These are phyloP conservation scores for Habroteleia sp. DNA, from an alignment of 2,888 invertebrate genomes.

Conservation along the genomic window DNA sequence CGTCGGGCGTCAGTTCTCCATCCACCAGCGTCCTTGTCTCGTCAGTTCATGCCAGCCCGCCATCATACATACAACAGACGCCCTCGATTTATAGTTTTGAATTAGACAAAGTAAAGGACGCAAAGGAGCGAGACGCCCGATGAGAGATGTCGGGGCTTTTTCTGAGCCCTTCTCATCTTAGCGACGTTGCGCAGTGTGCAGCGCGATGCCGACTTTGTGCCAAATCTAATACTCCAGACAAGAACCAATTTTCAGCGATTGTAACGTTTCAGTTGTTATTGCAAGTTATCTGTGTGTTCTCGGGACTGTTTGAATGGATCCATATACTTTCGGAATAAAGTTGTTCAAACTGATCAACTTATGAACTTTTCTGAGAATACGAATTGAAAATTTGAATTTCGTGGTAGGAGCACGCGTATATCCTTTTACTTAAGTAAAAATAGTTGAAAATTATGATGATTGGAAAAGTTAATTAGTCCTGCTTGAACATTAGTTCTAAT, in stretches of 20 bases:
- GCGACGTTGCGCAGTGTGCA: conserved; percentile 32
- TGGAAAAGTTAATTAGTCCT: too few relatives aligned
- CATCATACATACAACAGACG: conserved; percentile 80
- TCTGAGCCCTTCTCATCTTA: conserved; percentile 44
- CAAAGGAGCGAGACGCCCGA: conserved; percentile 40
- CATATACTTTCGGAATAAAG: too few relatives aligned
- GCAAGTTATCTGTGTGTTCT: conserved; percentile 16
- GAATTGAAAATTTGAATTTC: too few relatives aligned
- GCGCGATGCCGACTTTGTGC: conserved; percentile 42
- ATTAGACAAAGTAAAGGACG: conserved; percentile 76
- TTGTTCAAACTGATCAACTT: too few relatives aligned
- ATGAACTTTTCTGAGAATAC: too few relatives aligned
- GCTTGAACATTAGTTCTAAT: too few relatives aligned
- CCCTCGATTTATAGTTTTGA: conserved; percentile 80
- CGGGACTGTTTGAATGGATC: background rate
- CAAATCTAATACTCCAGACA: conserved; percentile 46
- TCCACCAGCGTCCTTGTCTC: conserved; percentile 22
- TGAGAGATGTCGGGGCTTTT: conserved; percentile 52
- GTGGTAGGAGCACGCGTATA: too few relatives aligned
- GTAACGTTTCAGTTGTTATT: conserved; percentile 31
- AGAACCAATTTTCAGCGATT: conserved; percentile 46
- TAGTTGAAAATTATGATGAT: too few relatives aligned
- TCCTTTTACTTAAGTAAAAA: too few relatives aligned
- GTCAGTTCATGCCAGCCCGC: conserved; percentile 68
- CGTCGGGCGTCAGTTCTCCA: conserved; percentile 36